Evolutionary conservation across 2,113 vertebrate genomes (phyloP).

Genomic region (Corythornis madagascariensis): DNA sequence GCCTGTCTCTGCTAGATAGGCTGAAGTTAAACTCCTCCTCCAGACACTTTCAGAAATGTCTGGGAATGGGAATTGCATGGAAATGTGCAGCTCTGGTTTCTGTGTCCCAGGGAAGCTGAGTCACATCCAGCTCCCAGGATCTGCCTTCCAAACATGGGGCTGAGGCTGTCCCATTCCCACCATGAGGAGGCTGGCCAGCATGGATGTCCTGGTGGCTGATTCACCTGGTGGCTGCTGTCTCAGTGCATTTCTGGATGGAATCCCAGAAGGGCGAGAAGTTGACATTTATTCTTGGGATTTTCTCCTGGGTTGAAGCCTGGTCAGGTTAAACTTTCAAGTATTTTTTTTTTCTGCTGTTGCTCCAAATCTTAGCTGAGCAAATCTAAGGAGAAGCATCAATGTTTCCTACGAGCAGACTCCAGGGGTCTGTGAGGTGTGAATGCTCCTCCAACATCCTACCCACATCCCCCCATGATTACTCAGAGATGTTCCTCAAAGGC

Average conservation of each 20-base stretch:
- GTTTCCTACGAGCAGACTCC: neutral
- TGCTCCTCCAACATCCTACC: neutral
- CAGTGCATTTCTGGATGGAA: neutral
- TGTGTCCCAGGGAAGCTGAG: slow-evolving; percentile 46
- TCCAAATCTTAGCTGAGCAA: neutral
- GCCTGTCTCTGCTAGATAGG: neutral
- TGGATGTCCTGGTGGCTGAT: neutral
- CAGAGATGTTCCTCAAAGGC: neutral
- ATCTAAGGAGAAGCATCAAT: neutral
- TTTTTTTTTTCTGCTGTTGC: neutral
- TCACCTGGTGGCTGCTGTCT: neutral
- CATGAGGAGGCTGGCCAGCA: accelerated
- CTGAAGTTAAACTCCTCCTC: slow-evolving; percentile 18
- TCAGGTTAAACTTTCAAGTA: neutral
- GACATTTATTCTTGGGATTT: neutral
- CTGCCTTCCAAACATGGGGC: neutral
- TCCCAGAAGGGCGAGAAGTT: neutral
- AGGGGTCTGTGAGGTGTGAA: neutral
- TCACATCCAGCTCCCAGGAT: slow-evolving; percentile 39
- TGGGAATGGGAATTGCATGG: slow-evolving; percentile 23
- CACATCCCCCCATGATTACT: neutral
- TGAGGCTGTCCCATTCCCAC: accelerated
- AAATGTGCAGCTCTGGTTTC: slow-evolving; percentile 32
- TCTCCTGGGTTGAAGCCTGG: neutral
- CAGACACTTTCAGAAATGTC: neutral